Base-by-base conservation (phyloP, 2,888 invertebrate species). In the Sphinx pinastri region DNA sequence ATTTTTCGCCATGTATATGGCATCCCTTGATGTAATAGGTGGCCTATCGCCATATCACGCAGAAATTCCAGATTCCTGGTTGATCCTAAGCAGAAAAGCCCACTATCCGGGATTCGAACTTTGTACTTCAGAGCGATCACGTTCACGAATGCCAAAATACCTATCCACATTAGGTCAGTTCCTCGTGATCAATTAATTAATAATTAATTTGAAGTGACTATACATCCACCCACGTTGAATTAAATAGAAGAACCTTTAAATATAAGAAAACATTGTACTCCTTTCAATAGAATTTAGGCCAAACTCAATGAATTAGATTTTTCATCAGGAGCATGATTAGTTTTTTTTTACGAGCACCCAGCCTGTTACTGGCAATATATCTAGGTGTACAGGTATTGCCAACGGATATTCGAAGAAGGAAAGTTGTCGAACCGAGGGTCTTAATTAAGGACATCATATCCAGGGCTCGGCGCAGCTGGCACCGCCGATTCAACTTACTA, bases 401-500 rank as follows among this genome's bases (percentile, higher is more conserved):
- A 47, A 19, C 16, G 57, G 70, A 70, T 59, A 70, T 52, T 59
- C 58, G 58, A 52, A 70, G 70, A 19, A 70, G 59, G 67, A 70
- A 70, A 70, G 70, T 67, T 70, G 70, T 70, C 70, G 66, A 57
- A 52, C 49, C 67, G 67, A 67, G 58, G 70, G 51, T 16, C 67
- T 83, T 84, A 84, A 84, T 84, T 84, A 84, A 84, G 73, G 69
- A 71, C 77, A 77, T 80, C 77, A 82, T 79, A 82, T 77, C 78
- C 74, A 81, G 78, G 63, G 63, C 60, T 19, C 60, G 60, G 77
- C 79, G 76, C 77, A 84, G 81, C 80, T 79, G 81, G 77, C 76
- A 79, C 75, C 63, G 63, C 47, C 66, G 47, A 63, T 63, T 52
- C 51, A 49, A 59, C 60, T 63, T 6, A 60, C 60, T 60, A 45